phyloP scores from a whole-genome alignment of 2,797 vertebrate species.

The Schizopygopsis pylzovi region DNA sequence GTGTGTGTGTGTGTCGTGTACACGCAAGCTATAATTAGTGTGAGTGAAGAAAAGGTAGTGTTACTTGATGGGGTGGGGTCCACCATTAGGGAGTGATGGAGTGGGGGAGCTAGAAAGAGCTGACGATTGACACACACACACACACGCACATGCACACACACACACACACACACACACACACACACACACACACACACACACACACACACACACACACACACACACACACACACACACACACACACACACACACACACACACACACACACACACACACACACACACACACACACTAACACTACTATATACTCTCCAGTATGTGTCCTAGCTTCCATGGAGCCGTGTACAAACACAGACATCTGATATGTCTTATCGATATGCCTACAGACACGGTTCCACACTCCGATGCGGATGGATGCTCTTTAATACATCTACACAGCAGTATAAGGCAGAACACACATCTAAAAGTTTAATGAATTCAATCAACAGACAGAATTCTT shows the following conservation, averaged over 20 bases:
- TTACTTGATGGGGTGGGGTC: conserved; percentile 50
- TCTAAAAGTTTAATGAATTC: background rate
- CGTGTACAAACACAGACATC: background rate
- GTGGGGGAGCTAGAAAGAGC: conserved; percentile 42
- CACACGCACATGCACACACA: too few relatives aligned
- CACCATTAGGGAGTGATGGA: conserved; percentile 45
- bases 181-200: too few relatives aligned
- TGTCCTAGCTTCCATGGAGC: background rate
- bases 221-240: background rate
- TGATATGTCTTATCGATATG: background rate
- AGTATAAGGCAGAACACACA: background rate
- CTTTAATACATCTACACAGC: background rate
- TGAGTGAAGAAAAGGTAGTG: conserved; percentile 41
- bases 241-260: too few relatives aligned
- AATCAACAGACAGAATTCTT: background rate
- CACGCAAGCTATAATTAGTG: conserved; percentile 52
- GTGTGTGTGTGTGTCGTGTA: conserved; percentile 4
- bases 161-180: too few relatives aligned
- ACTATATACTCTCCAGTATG: background rate
- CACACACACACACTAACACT: too few relatives aligned
- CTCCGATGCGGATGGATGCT: background rate
- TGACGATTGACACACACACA: conserved; percentile 31
- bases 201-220: too few relatives aligned
- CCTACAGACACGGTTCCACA: background rate
- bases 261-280: too few relatives aligned